Evolutionary conservation across 2,888 invertebrate genomes (phyloP).

Genomic region (Mesorhabditis spiculigera): DNA sequence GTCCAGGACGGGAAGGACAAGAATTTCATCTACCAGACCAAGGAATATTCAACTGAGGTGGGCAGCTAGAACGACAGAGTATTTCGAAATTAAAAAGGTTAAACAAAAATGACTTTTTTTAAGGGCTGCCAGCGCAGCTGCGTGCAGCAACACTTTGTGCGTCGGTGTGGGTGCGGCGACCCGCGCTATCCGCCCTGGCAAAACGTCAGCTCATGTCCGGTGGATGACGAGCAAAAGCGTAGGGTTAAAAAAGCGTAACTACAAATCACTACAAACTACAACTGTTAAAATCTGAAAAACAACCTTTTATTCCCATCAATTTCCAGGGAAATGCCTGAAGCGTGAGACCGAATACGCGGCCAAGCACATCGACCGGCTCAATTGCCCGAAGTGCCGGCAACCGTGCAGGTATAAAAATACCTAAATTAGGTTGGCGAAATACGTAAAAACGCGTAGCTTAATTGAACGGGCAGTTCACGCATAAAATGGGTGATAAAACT

Average conservation of each 20-base stretch:
- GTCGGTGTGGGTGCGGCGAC: constrained; percentile 54
- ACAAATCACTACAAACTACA: too few relatives aligned
- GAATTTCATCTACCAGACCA: constrained; percentile 49
- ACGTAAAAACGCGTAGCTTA: too few relatives aligned
- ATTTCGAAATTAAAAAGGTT: too few relatives aligned
- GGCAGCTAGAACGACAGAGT: too few relatives aligned
- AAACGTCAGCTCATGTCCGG: constrained; percentile 46
- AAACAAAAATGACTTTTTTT: too few relatives aligned
- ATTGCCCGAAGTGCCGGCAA: constrained; percentile 46
- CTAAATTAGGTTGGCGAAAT: too few relatives aligned
- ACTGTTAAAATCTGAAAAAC: too few relatives aligned
- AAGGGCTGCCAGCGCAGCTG: constrained; percentile 54
- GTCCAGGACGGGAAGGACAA: constrained; percentile 46
- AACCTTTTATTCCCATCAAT: too few relatives aligned
- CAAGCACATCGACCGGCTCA: constrained; percentile 25
- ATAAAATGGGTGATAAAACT: too few relatives aligned
- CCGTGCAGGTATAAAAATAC: constrained; percentile 44
- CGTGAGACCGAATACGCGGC: constrained; percentile 39
- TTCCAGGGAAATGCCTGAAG: constrained; percentile 52
- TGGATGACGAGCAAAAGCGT: constrained; percentile 45
- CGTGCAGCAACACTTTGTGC: constrained; percentile 41
- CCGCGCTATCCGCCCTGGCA: constrained; percentile 49
- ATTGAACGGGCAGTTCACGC: too few relatives aligned
- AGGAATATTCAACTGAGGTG: constrained; percentile 52
- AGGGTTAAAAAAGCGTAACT: not conserved